Conservation (phyloP, 2,113 vertebrate genomes). For the Noctilio leporinus region DNA sequence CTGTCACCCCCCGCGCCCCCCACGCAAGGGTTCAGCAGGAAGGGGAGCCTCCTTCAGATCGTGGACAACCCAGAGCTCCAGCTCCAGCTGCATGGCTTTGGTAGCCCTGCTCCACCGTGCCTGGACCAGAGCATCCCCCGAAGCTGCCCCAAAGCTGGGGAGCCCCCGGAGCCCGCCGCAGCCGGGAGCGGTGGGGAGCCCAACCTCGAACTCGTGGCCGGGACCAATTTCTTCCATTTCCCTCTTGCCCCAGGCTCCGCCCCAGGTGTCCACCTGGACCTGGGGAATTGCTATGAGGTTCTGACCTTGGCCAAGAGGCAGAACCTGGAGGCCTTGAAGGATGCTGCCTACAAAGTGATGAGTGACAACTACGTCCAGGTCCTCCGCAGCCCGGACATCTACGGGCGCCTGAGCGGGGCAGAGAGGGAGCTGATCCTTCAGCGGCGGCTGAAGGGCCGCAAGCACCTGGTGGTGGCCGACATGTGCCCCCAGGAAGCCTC, state of each 20-base stretch:
- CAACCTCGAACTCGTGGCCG: constrained; percentile 55
- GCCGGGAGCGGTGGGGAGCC: neutral
- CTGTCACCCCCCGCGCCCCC: accelerated
- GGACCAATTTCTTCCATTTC: constrained; percentile 69
- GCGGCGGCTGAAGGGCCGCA: constrained; percentile 80
- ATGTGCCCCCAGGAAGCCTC: constrained; percentile 78
- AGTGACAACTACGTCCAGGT: constrained; percentile 93
- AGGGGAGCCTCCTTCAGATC: constrained; percentile 82
- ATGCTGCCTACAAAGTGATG: constrained; percentile 87
- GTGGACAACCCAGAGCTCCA: constrained; percentile 78
- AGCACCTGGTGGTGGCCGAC: constrained; percentile 83
- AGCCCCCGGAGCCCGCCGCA: neutral
- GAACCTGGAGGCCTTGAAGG: constrained; percentile 73
- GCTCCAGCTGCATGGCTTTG: constrained; percentile 59
- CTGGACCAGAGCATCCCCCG: neutral
- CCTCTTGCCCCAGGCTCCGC: constrained; percentile 60
- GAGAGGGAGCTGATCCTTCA: constrained; percentile 87
- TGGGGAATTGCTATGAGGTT: constrained; percentile 89
- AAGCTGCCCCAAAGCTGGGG: neutral
- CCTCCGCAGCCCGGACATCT: constrained; percentile 84
- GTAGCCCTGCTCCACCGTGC: accelerated
- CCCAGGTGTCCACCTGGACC: constrained; percentile 78
- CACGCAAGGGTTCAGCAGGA: constrained; percentile 20
- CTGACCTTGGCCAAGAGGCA: constrained; percentile 84
- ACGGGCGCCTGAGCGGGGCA: constrained; percentile 79